phyloP scores from a whole-genome alignment of 2,113 vertebrate genomes.

The Passer domesticus region DNA sequence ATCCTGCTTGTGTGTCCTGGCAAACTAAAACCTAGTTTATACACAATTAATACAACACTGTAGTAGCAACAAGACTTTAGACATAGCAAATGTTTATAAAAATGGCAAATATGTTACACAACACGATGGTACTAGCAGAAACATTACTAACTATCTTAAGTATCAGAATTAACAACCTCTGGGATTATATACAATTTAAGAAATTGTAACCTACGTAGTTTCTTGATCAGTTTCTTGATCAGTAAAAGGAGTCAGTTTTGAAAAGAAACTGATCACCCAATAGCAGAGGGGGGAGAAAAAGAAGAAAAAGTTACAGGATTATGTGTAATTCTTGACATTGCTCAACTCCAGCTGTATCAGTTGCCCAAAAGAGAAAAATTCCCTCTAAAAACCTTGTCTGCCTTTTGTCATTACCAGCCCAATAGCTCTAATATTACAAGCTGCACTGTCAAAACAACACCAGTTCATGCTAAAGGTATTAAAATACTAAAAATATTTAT shows the following conservation, averaged over 20 bases:
- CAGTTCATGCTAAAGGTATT: not conserved
- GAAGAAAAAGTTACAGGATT: not conserved
- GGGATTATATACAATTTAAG: not conserved
- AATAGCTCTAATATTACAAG: not conserved
- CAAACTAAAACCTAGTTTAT: not conserved
- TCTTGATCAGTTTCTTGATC: not conserved
- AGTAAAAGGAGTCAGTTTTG: not conserved
- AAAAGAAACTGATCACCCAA: not conserved
- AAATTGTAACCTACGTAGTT: not conserved
- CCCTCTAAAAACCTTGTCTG: not conserved
- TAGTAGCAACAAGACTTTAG: not conserved
- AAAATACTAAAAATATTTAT: constrained; percentile 30
- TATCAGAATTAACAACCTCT: not conserved
- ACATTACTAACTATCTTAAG: not conserved
- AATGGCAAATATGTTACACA: not conserved
- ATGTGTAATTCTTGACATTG: not conserved
- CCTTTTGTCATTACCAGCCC: not conserved
- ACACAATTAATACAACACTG: not conserved
- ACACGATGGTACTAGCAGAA: not conserved
- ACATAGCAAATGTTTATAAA: not conserved
- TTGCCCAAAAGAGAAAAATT: not conserved
- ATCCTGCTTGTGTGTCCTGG: not conserved
- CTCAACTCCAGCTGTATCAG: not conserved
- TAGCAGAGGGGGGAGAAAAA: not conserved
- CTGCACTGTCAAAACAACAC: not conserved